Evolutionary conservation across 2,888 invertebrate species (phyloP), one percentile per base, ranked within the genome.

Genomic region (Apoda limacodes): DNA sequence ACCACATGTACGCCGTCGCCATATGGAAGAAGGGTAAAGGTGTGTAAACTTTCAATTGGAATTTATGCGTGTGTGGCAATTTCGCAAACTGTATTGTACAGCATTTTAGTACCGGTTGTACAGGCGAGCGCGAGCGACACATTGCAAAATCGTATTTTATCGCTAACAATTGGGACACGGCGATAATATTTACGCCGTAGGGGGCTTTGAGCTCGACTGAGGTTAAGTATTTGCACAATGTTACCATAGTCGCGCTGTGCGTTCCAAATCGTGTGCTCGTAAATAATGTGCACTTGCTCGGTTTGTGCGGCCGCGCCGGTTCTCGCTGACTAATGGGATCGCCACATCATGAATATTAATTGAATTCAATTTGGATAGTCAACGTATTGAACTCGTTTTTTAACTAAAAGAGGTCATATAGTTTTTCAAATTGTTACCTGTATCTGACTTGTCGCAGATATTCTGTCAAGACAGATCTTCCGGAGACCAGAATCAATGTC

Each of bases 1-100:
- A 78, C 53, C 80, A 82, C 48, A 78, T 85, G 81, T 88, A 85
- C 66, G 88, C 88, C 46, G 80, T 89, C 48, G 88, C 87, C 48
- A 76, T 88, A 63, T 88, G 88, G 83, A 85, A 86, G 65, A 83
- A 85, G 62, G 85, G 87, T 62, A 87, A 87, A 84, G 88, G 88
- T 87, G 64, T 55, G 82, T 71, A 33, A 22, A 11, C 12, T 11
- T 24, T 24, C n/a, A n/a, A n/a, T n/a, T n/a, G n/a, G n/a, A n/a
- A n/a, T 4, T 24, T 1, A 13, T 13, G 13, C 15, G 21, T 22
- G 19, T 34, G 39, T 24, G 30, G 28, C 21, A n/a, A n/a, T n/a
- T n/a, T n/a, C n/a, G n/a, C n/a, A n/a, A n/a, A n/a, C n/a, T n/a
- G n/a, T n/a, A n/a, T n/a, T n/a, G n/a, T n/a, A n/a, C n/a, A n/a